These are phyloP conservation scores for Pterois miles DNA, from an alignment of 2,797 vertebrate species.

Conservation along the genomic window DNA sequence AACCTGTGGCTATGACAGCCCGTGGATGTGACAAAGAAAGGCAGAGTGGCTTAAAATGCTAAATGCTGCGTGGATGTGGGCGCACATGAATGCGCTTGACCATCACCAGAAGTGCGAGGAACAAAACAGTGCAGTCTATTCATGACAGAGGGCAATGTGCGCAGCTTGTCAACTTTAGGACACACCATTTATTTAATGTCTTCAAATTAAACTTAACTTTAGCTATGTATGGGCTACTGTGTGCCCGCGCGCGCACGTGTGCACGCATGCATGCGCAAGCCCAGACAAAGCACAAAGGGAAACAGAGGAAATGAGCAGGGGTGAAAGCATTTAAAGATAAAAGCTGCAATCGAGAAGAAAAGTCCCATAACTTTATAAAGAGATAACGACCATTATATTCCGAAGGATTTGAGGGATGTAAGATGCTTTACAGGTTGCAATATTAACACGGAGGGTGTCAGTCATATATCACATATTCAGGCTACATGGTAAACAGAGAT, in stretches of 20 bases:
- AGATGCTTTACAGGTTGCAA: constrained; percentile 48
- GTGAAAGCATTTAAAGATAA: constrained; percentile 77
- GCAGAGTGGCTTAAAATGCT: constrained; percentile 68
- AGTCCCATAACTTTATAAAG: constrained; percentile 77
- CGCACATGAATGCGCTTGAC: constrained; percentile 68
- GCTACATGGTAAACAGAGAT: constrained; percentile 56
- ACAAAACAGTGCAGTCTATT: constrained; percentile 52
- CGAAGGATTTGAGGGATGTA: constrained; percentile 59
- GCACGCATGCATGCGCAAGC: constrained; percentile 16
- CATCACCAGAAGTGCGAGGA: constrained; percentile 63
- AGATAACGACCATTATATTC: constrained; percentile 68
- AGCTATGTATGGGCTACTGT: not conserved
- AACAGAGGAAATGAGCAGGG: constrained; percentile 74
- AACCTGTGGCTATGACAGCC: constrained; percentile 81
- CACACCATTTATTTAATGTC: constrained; percentile 17
- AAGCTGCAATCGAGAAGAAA: constrained; percentile 62
- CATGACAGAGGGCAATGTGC: constrained; percentile 27
- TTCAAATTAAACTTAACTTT: constrained; percentile 19
- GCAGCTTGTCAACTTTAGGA: constrained; percentile 21
- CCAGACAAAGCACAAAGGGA: constrained; percentile 69
- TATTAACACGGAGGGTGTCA: constrained; percentile 66
- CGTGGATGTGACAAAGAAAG: constrained; percentile 73
- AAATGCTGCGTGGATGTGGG: constrained; percentile 57
- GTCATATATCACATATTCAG: constrained; percentile 52
- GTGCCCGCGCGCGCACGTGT: not conserved